phyloP scores from a whole-genome alignment of 2,888 invertebrate species.

The Sussaba pulchella region DNA sequence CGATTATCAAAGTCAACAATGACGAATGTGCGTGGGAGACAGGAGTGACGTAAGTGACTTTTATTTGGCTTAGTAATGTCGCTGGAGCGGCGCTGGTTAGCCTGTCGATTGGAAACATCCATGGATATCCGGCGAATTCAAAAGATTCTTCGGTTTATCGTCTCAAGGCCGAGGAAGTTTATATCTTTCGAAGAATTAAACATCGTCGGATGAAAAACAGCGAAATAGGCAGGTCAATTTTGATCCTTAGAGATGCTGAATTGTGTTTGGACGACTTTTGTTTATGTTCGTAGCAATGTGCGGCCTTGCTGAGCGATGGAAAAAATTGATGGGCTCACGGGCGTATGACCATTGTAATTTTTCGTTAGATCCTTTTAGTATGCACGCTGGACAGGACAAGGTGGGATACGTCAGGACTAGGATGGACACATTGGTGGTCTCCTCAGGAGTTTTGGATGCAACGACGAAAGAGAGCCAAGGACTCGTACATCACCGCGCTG shows the following conservation, averaged over 20 bases:
- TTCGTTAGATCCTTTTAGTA: not conserved
- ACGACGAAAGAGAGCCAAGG: conserved; percentile 31
- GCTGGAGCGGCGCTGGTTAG: too few relatives aligned
- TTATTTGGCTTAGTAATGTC: too few relatives aligned
- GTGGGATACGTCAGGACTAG: not conserved
- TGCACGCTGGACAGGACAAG: conserved; percentile 29
- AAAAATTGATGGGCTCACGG: not conserved
- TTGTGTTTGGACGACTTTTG: too few relatives aligned
- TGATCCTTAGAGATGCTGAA: not conserved
- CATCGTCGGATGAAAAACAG: too few relatives aligned
- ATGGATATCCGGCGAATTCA: too few relatives aligned
- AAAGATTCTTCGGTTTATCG: too few relatives aligned
- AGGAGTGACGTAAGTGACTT: too few relatives aligned
- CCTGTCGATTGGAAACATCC: too few relatives aligned
- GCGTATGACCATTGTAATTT: not conserved
- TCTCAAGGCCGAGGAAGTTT: too few relatives aligned
- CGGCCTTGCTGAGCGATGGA: not conserved
- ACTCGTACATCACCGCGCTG: conserved; percentile 61
- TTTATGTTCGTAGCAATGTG: not conserved
- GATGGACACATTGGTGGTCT: conserved; percentile 49
- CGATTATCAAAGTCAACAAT: not conserved
- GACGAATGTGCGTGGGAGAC: too few relatives aligned
- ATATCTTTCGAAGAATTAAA: too few relatives aligned
- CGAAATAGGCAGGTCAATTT: not conserved
- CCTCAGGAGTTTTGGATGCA: not conserved